Base-by-base conservation (phyloP, 2,888 invertebrate genomes). In the Ormyrus labotus region DNA sequence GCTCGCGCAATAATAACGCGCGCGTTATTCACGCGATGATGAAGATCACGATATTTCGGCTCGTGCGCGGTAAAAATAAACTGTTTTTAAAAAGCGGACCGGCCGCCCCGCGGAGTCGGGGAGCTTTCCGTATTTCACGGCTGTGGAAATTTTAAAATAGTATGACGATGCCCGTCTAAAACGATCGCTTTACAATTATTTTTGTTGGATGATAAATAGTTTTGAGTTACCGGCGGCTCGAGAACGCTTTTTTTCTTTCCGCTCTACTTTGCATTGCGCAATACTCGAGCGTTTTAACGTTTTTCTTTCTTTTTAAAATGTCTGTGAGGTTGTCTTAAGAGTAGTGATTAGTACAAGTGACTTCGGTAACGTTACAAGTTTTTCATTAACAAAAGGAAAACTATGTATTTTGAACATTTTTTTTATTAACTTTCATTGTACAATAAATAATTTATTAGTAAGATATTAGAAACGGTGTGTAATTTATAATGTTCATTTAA, bases 381-480 rank as follows among this genome's bases (percentile, higher is more conserved):
- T 75, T 77, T 77, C 63, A 74, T 78, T 61, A 70, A 80, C 65
- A 83, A 75, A 34, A 78, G 69, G 34, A 71, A 73, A 75, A 65
- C 58, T 69, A 74, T 74, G 77, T 81, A 81, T 83, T 83, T 86
- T 87, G 83, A 82, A 85, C 84, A 86, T 87, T 85, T 86, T 88
- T 89, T 89, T 88, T 88, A 89, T 89, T 84, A 85, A 84, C 84
- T 88, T 88, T 85, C 86, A 88, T 89, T 87, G 85, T 89, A 89
- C 89, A 89, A 88, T 89, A 88, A 88, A 88, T 88, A 87, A 84
- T 84, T 83, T 85, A 89, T 89, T 89, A 88, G 86, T 89, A 87
- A 85, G 85, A 85, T 84, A 87, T 88, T 87, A 87, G 84, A 83
- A 71, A 78, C 48, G 57, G 51, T 71, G 53, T 69, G 65, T 77